Conservation (phyloP, 2,113 vertebrate species). For the Bagarius yarrelli region DNA sequence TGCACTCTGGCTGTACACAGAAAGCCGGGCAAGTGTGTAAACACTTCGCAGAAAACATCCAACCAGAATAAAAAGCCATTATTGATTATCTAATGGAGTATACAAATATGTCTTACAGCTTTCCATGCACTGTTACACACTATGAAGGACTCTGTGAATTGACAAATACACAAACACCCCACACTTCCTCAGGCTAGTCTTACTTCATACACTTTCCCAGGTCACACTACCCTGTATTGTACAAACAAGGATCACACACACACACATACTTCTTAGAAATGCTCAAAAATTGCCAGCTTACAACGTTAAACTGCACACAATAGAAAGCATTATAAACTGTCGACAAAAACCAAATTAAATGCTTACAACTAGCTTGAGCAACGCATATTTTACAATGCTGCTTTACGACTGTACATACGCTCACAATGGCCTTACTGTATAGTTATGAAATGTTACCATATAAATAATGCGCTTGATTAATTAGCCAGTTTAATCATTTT, state of each 20-base stretch:
- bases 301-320: constrained; percentile 29
- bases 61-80: constrained; percentile 29
- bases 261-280: background rate
- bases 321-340: constrained; percentile 23
- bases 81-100: constrained; percentile 36
- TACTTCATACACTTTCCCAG: constrained; percentile 25
- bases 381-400: background rate
- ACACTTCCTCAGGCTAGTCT: constrained; percentile 31
- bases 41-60: constrained; percentile 25
- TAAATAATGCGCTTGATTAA: background rate
- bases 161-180: constrained; percentile 39
- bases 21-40: background rate
- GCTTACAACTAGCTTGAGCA: constrained; percentile 26
- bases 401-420: constrained; percentile 3
- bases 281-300: background rate
- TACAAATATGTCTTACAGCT: constrained; percentile 38
- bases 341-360: constrained; percentile 33
- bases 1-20: constrained; percentile 14
- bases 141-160: constrained; percentile 45
- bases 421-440: background rate
- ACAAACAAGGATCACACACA: constrained; percentile 30
- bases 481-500: background rate
- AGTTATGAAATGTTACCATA: background rate
- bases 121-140: constrained; percentile 40
- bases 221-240: constrained; percentile 26